Base-by-base conservation (phyloP, 2,888 invertebrate species). In the Noctua janthina region DNA sequence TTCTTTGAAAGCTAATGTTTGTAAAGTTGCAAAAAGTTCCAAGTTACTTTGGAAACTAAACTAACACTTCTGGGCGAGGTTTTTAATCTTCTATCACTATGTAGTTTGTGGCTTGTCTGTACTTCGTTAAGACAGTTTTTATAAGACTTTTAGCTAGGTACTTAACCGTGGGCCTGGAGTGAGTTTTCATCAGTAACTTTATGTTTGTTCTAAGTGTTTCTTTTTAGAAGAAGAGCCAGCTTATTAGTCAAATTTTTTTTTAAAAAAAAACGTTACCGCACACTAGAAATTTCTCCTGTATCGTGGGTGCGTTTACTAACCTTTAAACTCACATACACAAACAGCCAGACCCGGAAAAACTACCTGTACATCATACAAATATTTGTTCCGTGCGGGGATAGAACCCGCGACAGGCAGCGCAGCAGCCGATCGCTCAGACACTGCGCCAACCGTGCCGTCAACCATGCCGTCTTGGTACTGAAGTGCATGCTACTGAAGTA, bases 1-100 rank as follows among this genome's bases (percentile, higher is more conserved):
- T 79, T 88, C 82, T 88, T 82, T 13, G 13, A 72, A 74, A 87
- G 88, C 74, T 59, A 87, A 88, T 86, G 79, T 85, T 85, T 68
- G 56, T 67, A 39, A 71, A 78, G 72, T 76, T 66, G 39, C 70
- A 39, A 85, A 78, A 78, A 80, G 77, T 77, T 79, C 59, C 74
- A 76, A 85, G 79, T 79, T 85, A 76, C 75, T 87, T 80, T 62
- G 69, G 64, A 51, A 87, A 87, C 85, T 77, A 72, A 79, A 79
- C 74, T 80, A 87, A 87, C 81, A 78, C 85, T 75, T 75, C 80
- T 70, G 67, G 35, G 23, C 13, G 35, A 73, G 77, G 73, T 78
- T 84, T 87, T 87, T 80, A 84, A 87, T 79, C 74, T 85, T 64
- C 68, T 77, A 70, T 77, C 39, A 77, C 56, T 84, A 87, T 74